Conservation (phyloP, 2,888 invertebrate genomes). For the Brenthis ino region DNA sequence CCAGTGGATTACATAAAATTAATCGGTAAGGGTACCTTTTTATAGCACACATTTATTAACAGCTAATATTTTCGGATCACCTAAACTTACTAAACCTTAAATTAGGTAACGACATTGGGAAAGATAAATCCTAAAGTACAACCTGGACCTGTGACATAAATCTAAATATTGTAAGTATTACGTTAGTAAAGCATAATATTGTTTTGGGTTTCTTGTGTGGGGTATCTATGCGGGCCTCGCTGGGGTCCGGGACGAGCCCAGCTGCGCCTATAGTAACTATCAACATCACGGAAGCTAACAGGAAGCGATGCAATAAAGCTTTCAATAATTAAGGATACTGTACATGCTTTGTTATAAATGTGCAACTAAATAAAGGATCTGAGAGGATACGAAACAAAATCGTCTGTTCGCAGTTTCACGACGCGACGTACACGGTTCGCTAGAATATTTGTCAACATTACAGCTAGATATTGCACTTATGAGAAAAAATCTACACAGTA, state of each 20-base stretch:
- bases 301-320: slow-evolving; percentile 68
- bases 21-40: slow-evolving; percentile 61
- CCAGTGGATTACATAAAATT: slow-evolving; percentile 58
- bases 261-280: slow-evolving; percentile 47
- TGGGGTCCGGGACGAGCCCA: not conserved
- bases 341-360: slow-evolving; percentile 46
- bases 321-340: slow-evolving; percentile 40
- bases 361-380: slow-evolving; percentile 47
- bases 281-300: slow-evolving; percentile 70
- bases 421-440: slow-evolving; percentile 42
- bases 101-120: slow-evolving; percentile 73
- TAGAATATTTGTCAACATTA: slow-evolving; percentile 59
- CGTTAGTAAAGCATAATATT: slow-evolving; percentile 66
- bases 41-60: slow-evolving; percentile 75
- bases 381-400: slow-evolving; percentile 31
- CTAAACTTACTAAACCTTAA: slow-evolving; percentile 71
- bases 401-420: slow-evolving; percentile 32
- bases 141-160: slow-evolving; percentile 77
- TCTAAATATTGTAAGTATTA: slow-evolving; percentile 55
- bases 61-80: slow-evolving; percentile 67
- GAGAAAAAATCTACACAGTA: slow-evolving; percentile 70
- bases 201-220: slow-evolving; percentile 59
- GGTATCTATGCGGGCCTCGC: slow-evolving; percentile 49
- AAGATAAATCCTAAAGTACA: slow-evolving; percentile 74
- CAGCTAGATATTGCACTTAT: slow-evolving; percentile 76